Conservation (phyloP, 1,140 invertebrate genomes). For the Drosophila jambulina region DNA sequence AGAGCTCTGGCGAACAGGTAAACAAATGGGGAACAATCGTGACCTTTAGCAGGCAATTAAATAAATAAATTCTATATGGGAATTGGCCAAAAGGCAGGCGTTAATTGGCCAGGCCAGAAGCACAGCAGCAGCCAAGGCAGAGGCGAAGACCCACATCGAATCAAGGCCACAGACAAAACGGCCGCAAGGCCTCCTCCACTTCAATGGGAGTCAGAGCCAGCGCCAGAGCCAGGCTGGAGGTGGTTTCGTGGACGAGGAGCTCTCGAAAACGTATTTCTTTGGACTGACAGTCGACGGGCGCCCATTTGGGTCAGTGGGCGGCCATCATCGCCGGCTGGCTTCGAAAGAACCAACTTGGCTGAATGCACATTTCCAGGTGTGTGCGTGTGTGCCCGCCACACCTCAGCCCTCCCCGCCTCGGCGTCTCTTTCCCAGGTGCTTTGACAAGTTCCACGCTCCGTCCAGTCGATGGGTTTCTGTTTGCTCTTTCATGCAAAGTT, state of each 20-base stretch:
- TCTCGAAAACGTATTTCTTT: slow-evolving; percentile 70
- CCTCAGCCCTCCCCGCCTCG: slow-evolving; percentile 13
- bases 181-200: slow-evolving; percentile 30
- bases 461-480: slow-evolving; percentile 68
- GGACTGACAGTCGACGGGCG: slow-evolving; percentile 49
- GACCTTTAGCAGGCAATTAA: slow-evolving; percentile 64
- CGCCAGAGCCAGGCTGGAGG: background rate
- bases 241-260: slow-evolving; percentile 3
- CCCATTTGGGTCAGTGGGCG: slow-evolving; percentile 74
- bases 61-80: slow-evolving; percentile 55
- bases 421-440: slow-evolving; percentile 21
- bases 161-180: slow-evolving; percentile 67
- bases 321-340: slow-evolving; percentile 54
- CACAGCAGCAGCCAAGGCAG: slow-evolving; percentile 3
- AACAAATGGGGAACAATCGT: slow-evolving; percentile 39
- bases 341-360: slow-evolving; percentile 57
- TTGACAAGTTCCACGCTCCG: slow-evolving; percentile 56
- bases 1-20: slow-evolving; percentile 24
- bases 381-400: slow-evolving; percentile 19
- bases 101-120: slow-evolving; percentile 60
- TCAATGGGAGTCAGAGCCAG: slow-evolving; percentile 1
- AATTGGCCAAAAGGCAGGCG: slow-evolving; percentile 51
- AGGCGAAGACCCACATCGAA: slow-evolving; percentile 55
- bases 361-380: slow-evolving; percentile 65
- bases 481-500: slow-evolving; percentile 81